Conservation (phyloP, 30 jellyfish, hydroid and myxozoan genomes). For the Cassiopea xamachana region DNA sequence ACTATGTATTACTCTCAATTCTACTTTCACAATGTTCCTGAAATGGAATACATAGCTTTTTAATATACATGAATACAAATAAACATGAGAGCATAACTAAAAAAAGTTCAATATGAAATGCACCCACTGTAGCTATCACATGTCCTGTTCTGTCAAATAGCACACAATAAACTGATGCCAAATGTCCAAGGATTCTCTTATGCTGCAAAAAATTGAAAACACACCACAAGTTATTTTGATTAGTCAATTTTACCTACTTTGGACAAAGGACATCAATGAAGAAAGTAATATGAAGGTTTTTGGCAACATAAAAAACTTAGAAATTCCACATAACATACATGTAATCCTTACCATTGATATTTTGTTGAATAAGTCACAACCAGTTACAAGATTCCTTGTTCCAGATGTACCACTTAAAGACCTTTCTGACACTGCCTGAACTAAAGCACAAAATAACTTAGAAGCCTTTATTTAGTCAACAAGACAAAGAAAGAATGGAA, state of each 20-base stretch:
- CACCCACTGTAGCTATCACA: constrained; percentile 91
- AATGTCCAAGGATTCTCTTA: constrained; percentile 93
- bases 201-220: constrained; percentile 58
- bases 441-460: constrained; percentile 9
- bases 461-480: too few relatives aligned
- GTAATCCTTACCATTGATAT: constrained; percentile 64
- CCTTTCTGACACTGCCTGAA: constrained; percentile 58
- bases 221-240: too few relatives aligned
- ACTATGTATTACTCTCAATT: too few relatives aligned
- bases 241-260: background rate
- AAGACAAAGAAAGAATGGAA: too few relatives aligned
- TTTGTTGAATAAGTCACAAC: constrained; percentile 65
- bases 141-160: constrained; percentile 96
- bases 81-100: background rate
- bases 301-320: too few relatives aligned
- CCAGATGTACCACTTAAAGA: constrained; percentile 71
- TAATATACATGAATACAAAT: too few relatives aligned
- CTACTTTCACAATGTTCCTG: too few relatives aligned
- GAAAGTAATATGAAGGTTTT: background rate
- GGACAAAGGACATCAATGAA: background rate
- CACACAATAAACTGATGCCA: constrained; percentile 97
- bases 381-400: constrained; percentile 56
- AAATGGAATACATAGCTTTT: too few relatives aligned
- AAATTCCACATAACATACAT: background rate
- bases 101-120: background rate